Conservation (phyloP, 1,140 invertebrate species). For the Chironomus tepperi region DNA sequence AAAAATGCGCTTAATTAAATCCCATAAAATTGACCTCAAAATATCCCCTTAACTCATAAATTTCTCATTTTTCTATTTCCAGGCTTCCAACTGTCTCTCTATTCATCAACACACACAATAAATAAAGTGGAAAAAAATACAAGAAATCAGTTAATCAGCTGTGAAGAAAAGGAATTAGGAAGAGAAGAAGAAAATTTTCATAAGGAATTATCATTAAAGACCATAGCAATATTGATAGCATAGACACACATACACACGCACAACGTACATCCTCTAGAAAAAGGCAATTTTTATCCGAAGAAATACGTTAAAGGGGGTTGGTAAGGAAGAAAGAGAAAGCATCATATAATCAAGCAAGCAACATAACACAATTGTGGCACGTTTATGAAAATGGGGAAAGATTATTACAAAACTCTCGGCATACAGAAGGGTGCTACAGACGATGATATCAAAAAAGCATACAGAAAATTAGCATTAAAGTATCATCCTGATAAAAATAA, state of each 20-base stretch:
- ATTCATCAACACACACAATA: neutral
- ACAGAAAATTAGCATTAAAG: conserved; percentile 92
- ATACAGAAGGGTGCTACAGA: conserved; percentile 77
- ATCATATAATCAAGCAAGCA: neutral
- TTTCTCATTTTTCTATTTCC: neutral
- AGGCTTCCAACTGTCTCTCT: neutral
- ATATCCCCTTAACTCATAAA: too few species aligned
- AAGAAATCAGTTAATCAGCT: neutral
- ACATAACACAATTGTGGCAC: neutral
- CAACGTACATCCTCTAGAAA: neutral
- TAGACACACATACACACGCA: too few species aligned
- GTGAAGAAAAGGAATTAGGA: neutral
- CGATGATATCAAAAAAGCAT: conserved; percentile 96
- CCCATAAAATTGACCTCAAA: too few species aligned
- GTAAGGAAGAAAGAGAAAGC: neutral
- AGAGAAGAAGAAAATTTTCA: neutral
- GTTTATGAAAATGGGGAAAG: conserved; percentile 76
- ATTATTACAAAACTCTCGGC: conserved; percentile 94
- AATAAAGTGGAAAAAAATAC: neutral
- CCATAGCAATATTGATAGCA: too few species aligned
- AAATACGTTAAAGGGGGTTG: neutral
- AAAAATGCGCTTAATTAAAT: too few species aligned
- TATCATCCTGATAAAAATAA: conserved; percentile 99
- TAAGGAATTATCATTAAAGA: too few species aligned
- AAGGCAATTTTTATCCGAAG: neutral